Conservation (phyloP, 92 coral and sea anemone species). For the Metridium senile region DNA sequence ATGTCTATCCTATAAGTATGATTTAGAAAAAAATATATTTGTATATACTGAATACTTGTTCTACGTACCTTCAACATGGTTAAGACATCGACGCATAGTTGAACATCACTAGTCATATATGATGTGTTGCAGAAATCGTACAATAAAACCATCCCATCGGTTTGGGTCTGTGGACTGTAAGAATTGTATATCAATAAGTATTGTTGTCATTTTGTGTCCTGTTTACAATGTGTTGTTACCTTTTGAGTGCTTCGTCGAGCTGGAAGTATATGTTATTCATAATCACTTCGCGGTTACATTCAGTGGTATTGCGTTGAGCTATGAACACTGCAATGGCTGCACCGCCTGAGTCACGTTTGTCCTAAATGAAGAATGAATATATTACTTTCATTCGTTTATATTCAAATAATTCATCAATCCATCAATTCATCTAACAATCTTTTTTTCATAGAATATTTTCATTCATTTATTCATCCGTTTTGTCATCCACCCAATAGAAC, state of each 20-base stretch:
- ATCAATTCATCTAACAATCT: neutral
- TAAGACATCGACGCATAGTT: slow-evolving; percentile 4
- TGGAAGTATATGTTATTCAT: slow-evolving; percentile 11
- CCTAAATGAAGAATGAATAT: neutral
- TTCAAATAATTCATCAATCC: neutral
- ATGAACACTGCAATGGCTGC: slow-evolving; percentile 19
- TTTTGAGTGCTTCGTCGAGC: slow-evolving; percentile 18
- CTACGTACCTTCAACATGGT: slow-evolving; percentile 12
- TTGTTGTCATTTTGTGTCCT: neutral
- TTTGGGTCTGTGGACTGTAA: slow-evolving; percentile 21
- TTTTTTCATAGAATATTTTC: neutral
- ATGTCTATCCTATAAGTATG: too few relatives aligned
- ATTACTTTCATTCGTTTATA: neutral
- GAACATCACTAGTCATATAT: slow-evolving; percentile 1
- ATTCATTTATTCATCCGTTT: neutral
- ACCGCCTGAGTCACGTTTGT: slow-evolving; percentile 1
- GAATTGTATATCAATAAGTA: neutral
- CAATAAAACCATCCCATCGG: neutral
- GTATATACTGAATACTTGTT: too few relatives aligned
- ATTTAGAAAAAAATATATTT: too few relatives aligned
- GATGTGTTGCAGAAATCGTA: slow-evolving; percentile 14
- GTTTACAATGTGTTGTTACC: slow-evolving; percentile 6
- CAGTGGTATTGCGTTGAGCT: neutral
- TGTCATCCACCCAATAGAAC: too few relatives aligned
- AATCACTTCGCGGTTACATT: neutral